Percentiles rank a stretch among this genome's conserved stretches.
phyloP scores from a whole-genome alignment of 2,797 vertebrate genomes.

The Pempheris klunzingeri region DNA sequence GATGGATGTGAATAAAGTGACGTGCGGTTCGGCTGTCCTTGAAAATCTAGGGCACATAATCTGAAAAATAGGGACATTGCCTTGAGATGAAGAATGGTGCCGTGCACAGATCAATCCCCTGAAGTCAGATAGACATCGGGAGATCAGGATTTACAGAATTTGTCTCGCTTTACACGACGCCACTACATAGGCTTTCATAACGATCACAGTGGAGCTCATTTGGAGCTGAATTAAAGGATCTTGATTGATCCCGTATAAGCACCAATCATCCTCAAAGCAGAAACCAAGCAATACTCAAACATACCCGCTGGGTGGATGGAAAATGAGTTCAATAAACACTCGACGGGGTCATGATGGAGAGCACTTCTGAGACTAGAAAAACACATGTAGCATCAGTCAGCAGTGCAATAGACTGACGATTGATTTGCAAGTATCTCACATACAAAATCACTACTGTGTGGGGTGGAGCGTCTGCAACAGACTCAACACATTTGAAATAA shows the following conservation, averaged over 20 bases:
- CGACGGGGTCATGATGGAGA: constrained; percentile 1
- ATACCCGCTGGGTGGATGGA: constrained; percentile 9
- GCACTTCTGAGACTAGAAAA: constrained; percentile 2
- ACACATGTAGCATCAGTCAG: neutral
- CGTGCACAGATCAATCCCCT: constrained; percentile 16
- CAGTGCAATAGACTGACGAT: neutral
- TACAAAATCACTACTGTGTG: neutral
- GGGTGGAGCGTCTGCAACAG: no score
- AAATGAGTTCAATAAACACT: constrained; percentile 39
- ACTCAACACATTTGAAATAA: no score
- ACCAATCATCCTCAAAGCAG: constrained; percentile 8
- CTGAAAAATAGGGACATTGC: constrained; percentile 9
- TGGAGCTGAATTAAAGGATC: constrained; percentile 31
- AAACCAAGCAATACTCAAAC: neutral
- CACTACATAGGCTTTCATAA: neutral
- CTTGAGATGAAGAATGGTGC: constrained; percentile 1
- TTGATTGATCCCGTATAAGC: constrained; percentile 31
- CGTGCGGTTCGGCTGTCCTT: neutral
- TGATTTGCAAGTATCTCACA: neutral
- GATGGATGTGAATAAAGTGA: neutral
- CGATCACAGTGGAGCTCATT: constrained; percentile 2
- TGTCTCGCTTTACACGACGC: constrained; percentile 8
- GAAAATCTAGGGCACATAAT: neutral
- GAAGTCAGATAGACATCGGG: constrained; percentile 1
- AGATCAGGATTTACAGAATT: constrained; percentile 3